These are phyloP conservation scores for Acridotheres tristis DNA, from an alignment of 2,797 vertebrate genomes.

Conservation along the genomic window DNA sequence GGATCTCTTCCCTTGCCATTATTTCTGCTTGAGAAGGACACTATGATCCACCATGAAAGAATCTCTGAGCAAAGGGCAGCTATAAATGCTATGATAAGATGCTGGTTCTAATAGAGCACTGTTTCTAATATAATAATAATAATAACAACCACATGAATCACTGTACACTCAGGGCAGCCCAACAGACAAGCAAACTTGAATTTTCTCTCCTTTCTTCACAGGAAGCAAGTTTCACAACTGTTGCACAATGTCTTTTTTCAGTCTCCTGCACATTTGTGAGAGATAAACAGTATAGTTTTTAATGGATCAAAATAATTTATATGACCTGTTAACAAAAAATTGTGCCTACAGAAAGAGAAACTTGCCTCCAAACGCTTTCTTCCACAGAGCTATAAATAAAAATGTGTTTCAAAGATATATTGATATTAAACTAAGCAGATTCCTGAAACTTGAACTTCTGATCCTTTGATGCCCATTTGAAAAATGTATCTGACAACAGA, in stretches of 20 bases:
- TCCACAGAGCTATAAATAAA: conserved; percentile 47
- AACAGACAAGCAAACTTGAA: neutral
- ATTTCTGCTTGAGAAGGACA: neutral
- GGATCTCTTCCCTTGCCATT: neutral
- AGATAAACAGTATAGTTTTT: conserved; percentile 22
- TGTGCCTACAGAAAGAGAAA: conserved; percentile 3
- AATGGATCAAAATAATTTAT: conserved; percentile 51
- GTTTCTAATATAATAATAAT: neutral
- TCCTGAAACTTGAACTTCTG: conserved; percentile 38
- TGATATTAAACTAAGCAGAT: conserved; percentile 54
- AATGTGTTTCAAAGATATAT: conserved; percentile 14
- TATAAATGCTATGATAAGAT: neutral
- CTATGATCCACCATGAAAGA: neutral
- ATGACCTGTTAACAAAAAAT: conserved; percentile 50
- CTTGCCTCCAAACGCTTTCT: conserved; percentile 36
- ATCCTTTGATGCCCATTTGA: conserved; percentile 52
- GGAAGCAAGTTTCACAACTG: neutral
- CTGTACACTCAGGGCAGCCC: neutral
- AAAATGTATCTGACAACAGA: conserved; percentile 35
- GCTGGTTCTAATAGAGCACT: neutral
- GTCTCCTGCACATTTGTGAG: neutral
- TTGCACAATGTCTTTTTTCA: neutral
- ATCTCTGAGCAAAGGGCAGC: neutral
- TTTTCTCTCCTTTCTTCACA: neutral
- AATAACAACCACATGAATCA: neutral